Conservation (phyloP, 2,113 vertebrate genomes). For the Eurystomus gularis region DNA sequence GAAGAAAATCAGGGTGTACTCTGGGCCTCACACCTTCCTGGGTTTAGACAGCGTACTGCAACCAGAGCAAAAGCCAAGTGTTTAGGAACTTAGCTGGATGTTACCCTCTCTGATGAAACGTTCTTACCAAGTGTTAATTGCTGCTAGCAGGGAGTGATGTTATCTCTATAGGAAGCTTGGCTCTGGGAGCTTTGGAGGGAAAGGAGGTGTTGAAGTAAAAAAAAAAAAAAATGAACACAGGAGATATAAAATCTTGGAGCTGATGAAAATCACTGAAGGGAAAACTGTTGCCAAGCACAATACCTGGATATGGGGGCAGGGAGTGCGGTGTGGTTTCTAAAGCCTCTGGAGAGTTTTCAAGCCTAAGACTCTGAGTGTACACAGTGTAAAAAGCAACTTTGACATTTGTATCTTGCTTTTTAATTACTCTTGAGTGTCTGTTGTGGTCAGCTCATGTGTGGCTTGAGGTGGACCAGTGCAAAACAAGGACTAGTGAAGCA, state of each 20-base stretch:
- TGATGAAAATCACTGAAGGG: neutral
- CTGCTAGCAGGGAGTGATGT: neutral
- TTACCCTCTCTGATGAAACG: neutral
- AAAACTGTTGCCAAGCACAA: constrained; percentile 35
- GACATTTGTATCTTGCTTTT: neutral
- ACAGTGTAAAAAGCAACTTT: neutral
- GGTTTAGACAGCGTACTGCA: neutral
- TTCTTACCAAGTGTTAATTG: constrained; percentile 48
- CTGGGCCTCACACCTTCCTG: neutral
- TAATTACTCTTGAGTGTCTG: neutral
- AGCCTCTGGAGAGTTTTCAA: neutral
- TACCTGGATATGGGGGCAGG: constrained; percentile 19
- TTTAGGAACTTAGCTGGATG: neutral
- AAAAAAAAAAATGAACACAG: neutral
- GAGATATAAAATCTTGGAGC: neutral
- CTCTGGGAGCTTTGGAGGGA: neutral
- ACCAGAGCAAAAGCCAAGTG: neutral
- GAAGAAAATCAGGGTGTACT: neutral
- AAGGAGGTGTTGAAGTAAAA: neutral
- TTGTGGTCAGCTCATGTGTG: neutral
- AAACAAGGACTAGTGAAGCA: neutral
- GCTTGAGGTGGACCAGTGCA: neutral
- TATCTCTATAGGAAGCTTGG: constrained; percentile 34
- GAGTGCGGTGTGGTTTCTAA: neutral
- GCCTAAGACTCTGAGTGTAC: neutral